phyloP scores from a whole-genome alignment of 2,888 invertebrate genomes.

The Tenodera sinensis region DNA sequence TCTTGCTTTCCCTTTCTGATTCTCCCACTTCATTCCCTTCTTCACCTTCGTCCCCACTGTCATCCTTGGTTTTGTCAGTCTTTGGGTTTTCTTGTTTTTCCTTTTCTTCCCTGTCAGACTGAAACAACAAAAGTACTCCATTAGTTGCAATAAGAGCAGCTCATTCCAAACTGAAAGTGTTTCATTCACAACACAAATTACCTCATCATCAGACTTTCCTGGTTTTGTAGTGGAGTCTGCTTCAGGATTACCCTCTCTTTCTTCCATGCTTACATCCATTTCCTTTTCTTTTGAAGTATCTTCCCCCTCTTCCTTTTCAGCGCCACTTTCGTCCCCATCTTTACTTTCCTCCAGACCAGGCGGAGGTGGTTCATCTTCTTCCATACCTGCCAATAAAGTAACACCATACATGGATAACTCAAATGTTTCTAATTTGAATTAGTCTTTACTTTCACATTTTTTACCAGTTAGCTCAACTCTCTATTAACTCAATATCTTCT shows the following conservation, averaged over 20 bases:
- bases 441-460: neutral
- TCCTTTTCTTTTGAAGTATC: constrained; percentile 30
- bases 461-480: neutral
- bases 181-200: neutral
- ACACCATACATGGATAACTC: neutral
- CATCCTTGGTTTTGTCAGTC: constrained; percentile 29
- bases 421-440: neutral
- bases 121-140: neutral
- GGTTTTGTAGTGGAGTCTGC: constrained; percentile 25
- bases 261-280: constrained; percentile 13
- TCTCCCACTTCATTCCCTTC: constrained; percentile 17
- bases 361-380: constrained; percentile 38
- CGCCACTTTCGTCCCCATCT: constrained; percentile 22
- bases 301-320: constrained; percentile 31
- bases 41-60: constrained; percentile 28
- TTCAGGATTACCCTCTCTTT: constrained; percentile 17
- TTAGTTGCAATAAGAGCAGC: neutral
- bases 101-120: constrained; percentile 33
- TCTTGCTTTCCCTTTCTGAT: constrained; percentile 29
- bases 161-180: neutral
- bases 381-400: constrained; percentile 17
- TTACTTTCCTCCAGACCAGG: constrained; percentile 36
- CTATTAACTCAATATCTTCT: neutral
- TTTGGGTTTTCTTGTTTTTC: constrained; percentile 34
- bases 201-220: constrained; percentile 30